A percentile compares a stretch with the other conserved stretches of the same genome.
These are phyloP conservation scores for Phengaris alcon DNA, from an alignment of 2,888 invertebrate genomes.

Conservation along the genomic window DNA sequence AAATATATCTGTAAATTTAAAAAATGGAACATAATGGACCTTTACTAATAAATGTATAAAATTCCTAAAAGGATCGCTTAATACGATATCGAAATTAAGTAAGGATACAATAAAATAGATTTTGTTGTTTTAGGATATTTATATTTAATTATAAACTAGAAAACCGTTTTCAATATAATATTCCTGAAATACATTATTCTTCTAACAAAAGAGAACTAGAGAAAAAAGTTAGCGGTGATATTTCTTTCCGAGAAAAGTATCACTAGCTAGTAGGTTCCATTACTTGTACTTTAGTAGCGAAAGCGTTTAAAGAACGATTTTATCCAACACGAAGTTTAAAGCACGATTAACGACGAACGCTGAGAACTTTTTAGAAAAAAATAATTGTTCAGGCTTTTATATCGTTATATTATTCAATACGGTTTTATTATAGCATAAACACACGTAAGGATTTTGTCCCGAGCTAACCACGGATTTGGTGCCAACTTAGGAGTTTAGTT, in stretches of 20 bases:
- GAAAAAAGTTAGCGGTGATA: conserved; percentile 7
- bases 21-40: background rate
- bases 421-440: too few species aligned
- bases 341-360: background rate
- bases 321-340: background rate
- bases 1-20: background rate
- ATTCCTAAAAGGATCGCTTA: background rate
- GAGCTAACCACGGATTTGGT: too few species aligned
- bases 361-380: background rate
- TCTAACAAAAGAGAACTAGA: background rate
- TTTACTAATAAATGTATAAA: background rate
- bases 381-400: background rate
- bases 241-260: conserved; percentile 2
- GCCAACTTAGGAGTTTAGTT: too few species aligned
- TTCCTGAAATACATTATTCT: background rate
- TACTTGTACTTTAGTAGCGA: conserved; percentile 1
- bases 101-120: background rate
- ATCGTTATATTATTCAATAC: background rate
- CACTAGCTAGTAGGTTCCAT: conserved; percentile 10
- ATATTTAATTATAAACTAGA: background rate
- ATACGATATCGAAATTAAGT: background rate
- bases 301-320: conserved; percentile 6
- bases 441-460: too few species aligned
- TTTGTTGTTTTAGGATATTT: background rate
- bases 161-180: background rate